Base-by-base conservation (phyloP, 2,888 invertebrate species). In the Agrilus cyanescens region DNA sequence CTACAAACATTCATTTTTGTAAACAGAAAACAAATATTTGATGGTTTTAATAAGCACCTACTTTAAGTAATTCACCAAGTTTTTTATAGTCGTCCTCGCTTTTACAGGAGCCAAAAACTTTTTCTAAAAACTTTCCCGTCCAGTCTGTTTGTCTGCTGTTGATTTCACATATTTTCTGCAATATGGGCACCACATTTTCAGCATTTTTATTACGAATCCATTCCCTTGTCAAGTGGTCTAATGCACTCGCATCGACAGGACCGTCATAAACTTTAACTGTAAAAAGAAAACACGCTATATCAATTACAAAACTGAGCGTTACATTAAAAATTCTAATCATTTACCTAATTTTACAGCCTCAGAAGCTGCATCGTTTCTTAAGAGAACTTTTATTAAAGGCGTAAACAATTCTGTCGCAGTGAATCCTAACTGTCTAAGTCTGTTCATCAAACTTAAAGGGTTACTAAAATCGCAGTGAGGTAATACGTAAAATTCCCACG, bases 71-170 rank as follows among this genome's bases (percentile, higher is more conserved):
- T 18, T 63, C 63, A 1, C 65, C 46, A 20, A 75, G 50, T 31
- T 72, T 62, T 1, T 55, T 46, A 2, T 68, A 43, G 52, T 73
- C 70, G 10, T 59, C 60, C 4, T 66, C 66, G 1, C 67, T 50
- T 37, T 67, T 70, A 44, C 65, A 70, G 34, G 69, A 61, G 2
- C 62, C 61, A 46, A 74, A 63, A 46, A 74, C 66, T 6, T 65
- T 60, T 41, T 72, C 60, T 2, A 80, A 54, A 44, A 78, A 70
- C 40, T 72, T 60, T 0, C 78, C 79, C 0, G 71, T 58, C 66
- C 76, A 74, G 53, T 78, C 76, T 32, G 68, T 68, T 13, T 65
- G 63, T 2, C 60, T 65, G 16, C 72, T 69, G 1, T 58, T 43
- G 0, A 72, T 63, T 46, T 55, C 55, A 2, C 58, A 52, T 12